Conservation (phyloP, 2,888 invertebrate species). For the Diaprepes abbreviatus region DNA sequence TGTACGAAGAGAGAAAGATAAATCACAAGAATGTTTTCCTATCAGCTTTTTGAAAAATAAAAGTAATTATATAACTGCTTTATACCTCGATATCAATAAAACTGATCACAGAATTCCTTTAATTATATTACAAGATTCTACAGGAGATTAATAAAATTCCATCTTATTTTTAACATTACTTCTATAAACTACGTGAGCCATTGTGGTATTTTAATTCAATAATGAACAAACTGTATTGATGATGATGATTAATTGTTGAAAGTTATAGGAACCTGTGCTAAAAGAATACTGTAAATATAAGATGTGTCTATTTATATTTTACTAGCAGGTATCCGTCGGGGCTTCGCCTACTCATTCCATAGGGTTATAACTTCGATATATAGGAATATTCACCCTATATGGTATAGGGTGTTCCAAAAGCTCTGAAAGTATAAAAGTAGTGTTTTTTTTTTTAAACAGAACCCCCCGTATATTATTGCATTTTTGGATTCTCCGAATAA, state of each 20-base stretch:
- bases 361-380: too few relatives aligned
- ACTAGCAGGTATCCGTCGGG: too few relatives aligned
- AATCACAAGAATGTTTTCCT: constrained; percentile 34
- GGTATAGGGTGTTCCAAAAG: too few relatives aligned
- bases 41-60: constrained; percentile 25
- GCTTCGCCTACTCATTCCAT: too few relatives aligned
- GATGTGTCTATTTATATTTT: neutral
- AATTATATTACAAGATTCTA: constrained; percentile 42
- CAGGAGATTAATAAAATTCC: constrained; percentile 33
- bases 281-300: neutral
- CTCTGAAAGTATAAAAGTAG: too few relatives aligned
- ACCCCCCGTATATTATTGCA: too few relatives aligned
- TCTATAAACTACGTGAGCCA: constrained; percentile 22
- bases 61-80: constrained; percentile 39
- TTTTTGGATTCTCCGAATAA: too few relatives aligned
- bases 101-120: constrained; percentile 36
- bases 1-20: constrained; percentile 24
- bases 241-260: constrained; percentile 26
- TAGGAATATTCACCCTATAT: too few relatives aligned
- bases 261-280: neutral
- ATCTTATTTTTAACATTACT: constrained; percentile 14
- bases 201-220: constrained; percentile 36
- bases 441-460: too few relatives aligned
- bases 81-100: constrained; percentile 34
- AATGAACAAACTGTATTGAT: constrained; percentile 11